A percentile compares a stretch with the other conserved stretches of the same genome.
Evolutionary conservation across 2,797 vertebrate species (phyloP).

Genomic region (Chelonia mydas): DNA sequence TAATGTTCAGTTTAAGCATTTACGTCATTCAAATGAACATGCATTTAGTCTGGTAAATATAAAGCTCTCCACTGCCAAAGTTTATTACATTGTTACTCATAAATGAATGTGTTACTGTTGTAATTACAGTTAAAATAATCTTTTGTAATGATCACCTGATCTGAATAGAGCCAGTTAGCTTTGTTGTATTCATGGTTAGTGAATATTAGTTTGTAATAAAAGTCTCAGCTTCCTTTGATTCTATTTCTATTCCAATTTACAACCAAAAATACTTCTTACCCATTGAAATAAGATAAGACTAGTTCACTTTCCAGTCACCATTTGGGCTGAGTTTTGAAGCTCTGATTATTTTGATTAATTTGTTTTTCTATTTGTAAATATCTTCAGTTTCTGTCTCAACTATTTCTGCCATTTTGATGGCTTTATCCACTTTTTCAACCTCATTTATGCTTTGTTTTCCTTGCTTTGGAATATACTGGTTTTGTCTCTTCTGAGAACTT

Average conservation of each 20-base stretch:
- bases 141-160: background rate
- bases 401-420: background rate
- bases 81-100: background rate
- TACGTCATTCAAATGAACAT: background rate
- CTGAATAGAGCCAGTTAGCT: background rate
- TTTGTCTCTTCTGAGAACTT: conserved; percentile 38
- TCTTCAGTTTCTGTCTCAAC: background rate
- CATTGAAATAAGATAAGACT: background rate
- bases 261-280: background rate
- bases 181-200: background rate
- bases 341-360: background rate
- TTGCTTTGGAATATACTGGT: conserved; percentile 13
- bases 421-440: conserved; percentile 16
- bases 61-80: background rate
- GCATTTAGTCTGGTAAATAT: background rate
- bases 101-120: background rate
- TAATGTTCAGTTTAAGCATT: background rate
- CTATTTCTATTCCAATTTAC: background rate
- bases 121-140: background rate
- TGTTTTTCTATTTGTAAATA: background rate
- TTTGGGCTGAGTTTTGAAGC: background rate
- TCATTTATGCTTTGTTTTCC: conserved; percentile 18
- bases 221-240: background rate
- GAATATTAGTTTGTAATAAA: background rate
- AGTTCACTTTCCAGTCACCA: background rate